Conservation (phyloP, 2,888 invertebrate genomes). For the Autographa gamma region DNA sequence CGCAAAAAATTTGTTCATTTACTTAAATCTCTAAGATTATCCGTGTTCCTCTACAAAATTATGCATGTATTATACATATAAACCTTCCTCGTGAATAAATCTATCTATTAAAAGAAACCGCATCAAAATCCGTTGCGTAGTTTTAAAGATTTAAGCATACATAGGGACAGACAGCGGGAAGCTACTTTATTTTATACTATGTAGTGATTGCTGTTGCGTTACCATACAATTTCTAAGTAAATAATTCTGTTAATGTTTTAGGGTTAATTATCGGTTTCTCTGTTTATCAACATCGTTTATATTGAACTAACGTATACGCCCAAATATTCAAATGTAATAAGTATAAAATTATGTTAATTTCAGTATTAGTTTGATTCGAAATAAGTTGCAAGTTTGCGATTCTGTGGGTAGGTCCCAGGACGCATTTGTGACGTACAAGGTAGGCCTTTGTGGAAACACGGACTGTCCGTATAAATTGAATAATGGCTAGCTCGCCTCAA, state of each 20-base stretch:
- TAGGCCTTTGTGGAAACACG: constrained; percentile 71
- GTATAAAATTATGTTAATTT: background rate
- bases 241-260: background rate
- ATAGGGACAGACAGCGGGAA: no score
- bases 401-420: constrained; percentile 22
- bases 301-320: background rate
- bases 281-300: background rate
- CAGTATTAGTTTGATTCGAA: background rate
- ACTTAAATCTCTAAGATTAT: no score
- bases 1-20: no score
- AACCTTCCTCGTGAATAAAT: no score
- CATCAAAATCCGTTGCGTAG: no score
- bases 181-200: no score
- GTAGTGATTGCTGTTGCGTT: no score
- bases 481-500: constrained; percentile 79
- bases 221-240: background rate
- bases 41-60: no score
- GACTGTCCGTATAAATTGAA: constrained; percentile 79
- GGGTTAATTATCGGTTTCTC: background rate
- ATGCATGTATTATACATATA: no score
- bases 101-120: no score
- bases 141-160: no score
- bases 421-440: constrained; percentile 59
- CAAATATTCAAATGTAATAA: background rate
- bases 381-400: constrained; percentile 15